Evolutionary conservation across 2,113 vertebrate species (phyloP), one percentile per base, ranked within the genome.

Genomic region (Lagopus muta): DNA sequence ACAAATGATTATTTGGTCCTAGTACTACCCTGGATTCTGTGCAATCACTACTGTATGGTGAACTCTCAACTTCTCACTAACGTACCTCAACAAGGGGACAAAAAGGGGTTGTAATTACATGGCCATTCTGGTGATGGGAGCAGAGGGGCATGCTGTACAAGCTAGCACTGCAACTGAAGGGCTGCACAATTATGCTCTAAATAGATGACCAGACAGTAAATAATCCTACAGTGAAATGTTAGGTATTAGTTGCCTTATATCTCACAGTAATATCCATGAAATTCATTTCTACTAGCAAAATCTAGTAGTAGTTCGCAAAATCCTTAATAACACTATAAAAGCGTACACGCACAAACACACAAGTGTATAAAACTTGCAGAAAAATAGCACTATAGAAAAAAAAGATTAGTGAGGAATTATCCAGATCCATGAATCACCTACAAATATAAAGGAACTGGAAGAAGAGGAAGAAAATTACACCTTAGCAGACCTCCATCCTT

Each of bases 81-180:
- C 10, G 7, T 50, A 1, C 38, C 36, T 67, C 28, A 16, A 1
- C 25, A 8, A 0, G 0, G 10, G 34, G 32, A 30, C 6, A 38
- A 62, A 16, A 1, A 27, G 20, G 62, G 24, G 10, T 13, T 65
- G 9, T 5, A 9, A 13, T 27, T 48, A 11, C 27, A 10, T 0
- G 2, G 25, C 21, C 21, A 5, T 0, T 2, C 11, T 32, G 21
- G 28, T 10, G 19, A 24, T 5, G 6, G 42, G 18, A 82, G 16
- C 0, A 1, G 2, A 13, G 1, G 2, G 15, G 22, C 32, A 11
- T 6, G 32, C 18, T 9, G 1, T 13, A 12, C 57, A 50, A 36
- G 24, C 20, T 69, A 43, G 8, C 4, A 0, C 24, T 55, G 16
- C 16, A 10, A 5, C 17, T n/a, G 52, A 64, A 71, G 74, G 8